Percentiles rank a stretch among this genome's conserved stretches.
Evolutionary conservation across 2,113 vertebrate genomes (phyloP).

Genomic region (Xiphophorus hellerii): DNA sequence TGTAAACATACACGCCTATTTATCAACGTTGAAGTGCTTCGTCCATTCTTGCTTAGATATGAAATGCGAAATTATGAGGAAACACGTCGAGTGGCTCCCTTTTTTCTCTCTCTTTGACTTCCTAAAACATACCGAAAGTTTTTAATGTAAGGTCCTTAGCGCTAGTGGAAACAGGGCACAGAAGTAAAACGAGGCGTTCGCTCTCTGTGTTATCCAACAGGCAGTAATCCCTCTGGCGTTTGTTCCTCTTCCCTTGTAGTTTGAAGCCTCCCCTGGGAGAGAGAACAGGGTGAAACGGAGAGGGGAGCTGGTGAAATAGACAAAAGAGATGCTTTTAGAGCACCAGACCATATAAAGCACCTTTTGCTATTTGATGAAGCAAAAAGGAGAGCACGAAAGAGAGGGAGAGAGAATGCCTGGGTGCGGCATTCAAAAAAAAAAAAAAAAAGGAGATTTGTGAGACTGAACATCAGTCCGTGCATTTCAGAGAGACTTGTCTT

Average conservation of each 20-base stretch:
- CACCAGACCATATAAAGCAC: slow-evolving; percentile 46
- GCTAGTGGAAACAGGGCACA: slow-evolving; percentile 40
- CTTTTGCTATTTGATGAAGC: slow-evolving; percentile 48
- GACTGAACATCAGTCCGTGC: slow-evolving; percentile 18
- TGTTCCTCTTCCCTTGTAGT: slow-evolving; percentile 57
- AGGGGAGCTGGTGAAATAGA: slow-evolving; percentile 18
- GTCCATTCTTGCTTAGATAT: background rate
- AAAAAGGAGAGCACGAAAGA: slow-evolving; percentile 6
- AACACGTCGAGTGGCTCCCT: slow-evolving; percentile 8
- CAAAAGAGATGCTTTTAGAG: slow-evolving; percentile 59
- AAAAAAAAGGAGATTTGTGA: slow-evolving; percentile 8
- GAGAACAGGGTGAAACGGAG: slow-evolving; percentile 31
- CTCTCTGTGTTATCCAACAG: slow-evolving; percentile 40
- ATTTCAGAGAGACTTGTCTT: slow-evolving; percentile 24
- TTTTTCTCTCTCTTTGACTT: background rate
- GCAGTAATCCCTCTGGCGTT: slow-evolving; percentile 55
- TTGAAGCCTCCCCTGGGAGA: slow-evolving; percentile 40
- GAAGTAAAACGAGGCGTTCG: slow-evolving; percentile 42
- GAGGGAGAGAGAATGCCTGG: background rate
- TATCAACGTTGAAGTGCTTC: background rate
- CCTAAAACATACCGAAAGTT: slow-evolving; percentile 12
- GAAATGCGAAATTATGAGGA: background rate
- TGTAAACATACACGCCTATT: background rate
- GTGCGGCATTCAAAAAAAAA: background rate
- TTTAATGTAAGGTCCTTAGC: slow-evolving; percentile 27